Conservation (phyloP, 2,797 vertebrate species). For the Acomys russatus region DNA sequence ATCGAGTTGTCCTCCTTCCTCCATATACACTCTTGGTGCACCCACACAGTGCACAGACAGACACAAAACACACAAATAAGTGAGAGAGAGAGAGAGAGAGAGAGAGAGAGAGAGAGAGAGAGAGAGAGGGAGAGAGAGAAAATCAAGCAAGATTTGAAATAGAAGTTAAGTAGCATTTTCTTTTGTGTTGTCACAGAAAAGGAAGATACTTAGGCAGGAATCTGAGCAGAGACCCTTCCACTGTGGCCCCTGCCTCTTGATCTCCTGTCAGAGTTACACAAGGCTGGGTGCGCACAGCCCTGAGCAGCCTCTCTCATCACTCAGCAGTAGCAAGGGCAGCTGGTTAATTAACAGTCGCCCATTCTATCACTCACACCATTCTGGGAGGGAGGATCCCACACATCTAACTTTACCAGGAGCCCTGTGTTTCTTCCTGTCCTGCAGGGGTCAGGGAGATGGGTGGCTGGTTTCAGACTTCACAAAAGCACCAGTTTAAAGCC, state of each 20-base stretch:
- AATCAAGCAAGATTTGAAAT: no score
- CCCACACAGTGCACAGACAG: not conserved
- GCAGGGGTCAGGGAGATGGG: not conserved
- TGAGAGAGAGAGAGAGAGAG: no score
- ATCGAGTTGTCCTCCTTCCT: not conserved
- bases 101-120: not conserved
- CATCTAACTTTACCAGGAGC: constrained; percentile 58
- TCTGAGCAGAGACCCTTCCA: not conserved
- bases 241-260: not conserved
- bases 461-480: constrained; percentile 60
- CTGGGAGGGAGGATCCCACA: constrained; percentile 57
- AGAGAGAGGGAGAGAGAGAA: not conserved
- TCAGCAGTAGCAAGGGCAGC: constrained; percentile 18
- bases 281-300: not conserved
- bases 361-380: constrained; percentile 61
- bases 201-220: not conserved
- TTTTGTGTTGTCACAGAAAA: not conserved
- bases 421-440: not conserved
- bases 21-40: not conserved
- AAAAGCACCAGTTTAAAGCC: constrained; percentile 72
- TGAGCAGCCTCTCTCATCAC: not conserved
- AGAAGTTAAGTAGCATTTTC: not conserved
- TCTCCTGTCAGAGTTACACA: not conserved
- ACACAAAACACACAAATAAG: not conserved
- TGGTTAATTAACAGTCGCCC: constrained; percentile 60